Base-by-base conservation (phyloP, 2,797 vertebrate genomes). In the Gadopsis marmoratus region DNA sequence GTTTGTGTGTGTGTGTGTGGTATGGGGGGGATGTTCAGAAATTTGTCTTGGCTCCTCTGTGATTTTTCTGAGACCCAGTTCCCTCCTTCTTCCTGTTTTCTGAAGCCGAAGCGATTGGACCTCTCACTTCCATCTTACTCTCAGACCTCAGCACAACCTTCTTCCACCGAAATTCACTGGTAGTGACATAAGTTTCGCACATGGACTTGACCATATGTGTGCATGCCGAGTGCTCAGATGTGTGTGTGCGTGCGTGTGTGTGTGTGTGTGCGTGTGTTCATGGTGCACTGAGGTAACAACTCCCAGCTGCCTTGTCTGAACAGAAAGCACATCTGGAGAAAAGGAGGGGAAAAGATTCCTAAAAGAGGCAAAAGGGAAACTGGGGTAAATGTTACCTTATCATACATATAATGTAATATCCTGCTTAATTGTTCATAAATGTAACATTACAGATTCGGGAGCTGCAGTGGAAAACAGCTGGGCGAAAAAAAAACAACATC, bases 221-320 rank as follows among this genome's bases (percentile, higher is more conserved):
- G 50, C 63, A 47, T n/a, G 23, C 23, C 59, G 14, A 64, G 47
- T 73, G 59, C 59, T 33, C 50, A 0, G 16, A 78, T 75, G 76
- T 58, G 39, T 55, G 79, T 60, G 67, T 63, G 43, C 55, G 50
- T 47, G 74, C 59, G 70, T 73, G 26, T 69, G 47, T 75, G 68
- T 62, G 37, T 48, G 43, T 66, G 60, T 72, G 79, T 56, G 65
- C 63, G 51, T 31, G 58, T 72, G 82, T 76, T 31, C 51, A 51
- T 47, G 60, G 64, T 81, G 74, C 73, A 74, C 47, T 16, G 45
- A 68, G 69, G 61, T 94, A 95, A 95, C 78, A 55, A 88, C 64
- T 95, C 77, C 91, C 95, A 95, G 93, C 90, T 96, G 94, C 67
- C n/a, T 64, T 82, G 90, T 91, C 83, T 86, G 84, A 86, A 80